phyloP scores from a whole-genome alignment of 1,140 invertebrate genomes.

The Zaprionus lachaisei region DNA sequence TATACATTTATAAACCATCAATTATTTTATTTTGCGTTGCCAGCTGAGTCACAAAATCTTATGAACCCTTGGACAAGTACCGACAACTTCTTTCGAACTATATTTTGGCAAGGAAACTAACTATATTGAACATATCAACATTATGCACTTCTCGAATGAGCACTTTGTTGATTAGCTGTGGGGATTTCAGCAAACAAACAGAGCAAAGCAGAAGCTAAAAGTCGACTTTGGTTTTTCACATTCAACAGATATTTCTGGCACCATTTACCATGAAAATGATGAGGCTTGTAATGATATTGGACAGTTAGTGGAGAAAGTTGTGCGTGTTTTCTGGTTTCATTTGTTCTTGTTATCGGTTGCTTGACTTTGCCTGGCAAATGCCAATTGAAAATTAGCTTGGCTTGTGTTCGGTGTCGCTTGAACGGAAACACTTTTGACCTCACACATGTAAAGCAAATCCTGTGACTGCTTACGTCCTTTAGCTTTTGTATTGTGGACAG shows the following conservation, averaged over 20 bases:
- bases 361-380: background rate
- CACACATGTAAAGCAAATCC: background rate
- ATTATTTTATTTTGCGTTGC: too few species aligned
- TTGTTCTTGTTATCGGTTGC: background rate
- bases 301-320: background rate
- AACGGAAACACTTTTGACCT: constrained; percentile 1
- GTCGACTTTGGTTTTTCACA: constrained; percentile 1
- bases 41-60: background rate
- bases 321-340: background rate
- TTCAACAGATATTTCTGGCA: background rate
- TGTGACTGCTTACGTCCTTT: background rate
- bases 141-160: constrained; percentile 5
- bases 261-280: constrained; percentile 1
- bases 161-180: constrained; percentile 43
- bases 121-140: background rate
- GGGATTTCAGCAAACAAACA: constrained; percentile 1
- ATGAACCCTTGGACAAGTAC: background rate
- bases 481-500: background rate
- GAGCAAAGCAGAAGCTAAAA: constrained; percentile 2
- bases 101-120: background rate
- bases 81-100: background rate
- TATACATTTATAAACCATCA: too few species aligned
- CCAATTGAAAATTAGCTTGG: background rate
- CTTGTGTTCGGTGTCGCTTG: background rate
- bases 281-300: constrained; percentile 1